A percentile compares a stretch with the other conserved stretches of the same genome.
These are phyloP conservation scores for Laterallus jamaicensis DNA, from an alignment of 2,113 vertebrate genomes.

Conservation along the genomic window DNA sequence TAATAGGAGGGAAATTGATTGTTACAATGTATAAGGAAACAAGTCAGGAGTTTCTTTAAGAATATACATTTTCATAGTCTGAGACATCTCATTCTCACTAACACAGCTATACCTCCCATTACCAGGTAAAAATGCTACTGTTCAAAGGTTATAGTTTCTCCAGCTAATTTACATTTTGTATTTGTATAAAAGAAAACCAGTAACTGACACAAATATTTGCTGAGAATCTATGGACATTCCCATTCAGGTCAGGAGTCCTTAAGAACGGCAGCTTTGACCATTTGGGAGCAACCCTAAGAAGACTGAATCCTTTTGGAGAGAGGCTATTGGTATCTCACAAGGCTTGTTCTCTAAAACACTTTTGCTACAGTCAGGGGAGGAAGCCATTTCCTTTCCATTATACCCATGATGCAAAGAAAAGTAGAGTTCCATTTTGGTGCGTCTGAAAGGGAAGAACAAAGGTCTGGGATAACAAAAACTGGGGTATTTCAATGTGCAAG, in stretches of 20 bases:
- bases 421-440: not conserved
- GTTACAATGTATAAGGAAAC: not conserved
- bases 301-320: not conserved
- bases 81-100: not conserved
- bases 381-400: not conserved
- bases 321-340: not conserved
- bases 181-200: not conserved
- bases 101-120: not conserved
- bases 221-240: accelerated
- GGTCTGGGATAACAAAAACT: not conserved
- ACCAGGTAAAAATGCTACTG: not conserved
- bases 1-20: not conserved
- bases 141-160: not conserved
- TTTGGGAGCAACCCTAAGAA: not conserved
- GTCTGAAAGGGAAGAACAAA: not conserved
- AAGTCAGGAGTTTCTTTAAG: not conserved
- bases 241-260: not conserved
- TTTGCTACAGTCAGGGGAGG: not conserved
- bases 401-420: not conserved
- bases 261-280: not conserved
- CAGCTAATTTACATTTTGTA: not conserved
- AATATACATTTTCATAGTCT: not conserved
- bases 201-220: not conserved
- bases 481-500: not conserved
- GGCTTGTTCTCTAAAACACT: not conserved